Evolutionary conservation across 2,888 invertebrate genomes (phyloP).

Genomic region (Emmelina monodactyla): DNA sequence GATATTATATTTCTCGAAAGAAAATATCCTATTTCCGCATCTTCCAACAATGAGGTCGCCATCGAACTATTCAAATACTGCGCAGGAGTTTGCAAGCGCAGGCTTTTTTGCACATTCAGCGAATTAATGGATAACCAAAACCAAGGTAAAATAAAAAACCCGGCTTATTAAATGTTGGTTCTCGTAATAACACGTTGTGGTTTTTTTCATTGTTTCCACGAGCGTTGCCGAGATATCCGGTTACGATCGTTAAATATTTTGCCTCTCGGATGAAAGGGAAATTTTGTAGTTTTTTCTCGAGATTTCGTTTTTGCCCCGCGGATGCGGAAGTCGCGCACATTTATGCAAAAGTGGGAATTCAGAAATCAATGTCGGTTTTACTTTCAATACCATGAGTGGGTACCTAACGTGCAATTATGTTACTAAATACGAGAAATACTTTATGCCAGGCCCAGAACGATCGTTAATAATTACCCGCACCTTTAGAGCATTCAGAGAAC

Average conservation of each 20-base stretch:
- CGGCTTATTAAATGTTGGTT: constrained; percentile 65
- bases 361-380: constrained; percentile 56
- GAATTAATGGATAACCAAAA: constrained; percentile 66
- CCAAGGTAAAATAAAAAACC: constrained; percentile 54
- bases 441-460: no score
- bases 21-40: constrained; percentile 69
- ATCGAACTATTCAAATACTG: constrained; percentile 60
- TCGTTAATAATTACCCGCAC: no score
- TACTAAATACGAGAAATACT: no score
- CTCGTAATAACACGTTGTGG: constrained; percentile 64
- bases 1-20: constrained; percentile 65
- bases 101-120: constrained; percentile 46
- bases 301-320: constrained; percentile 53
- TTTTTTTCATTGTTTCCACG: constrained; percentile 62
- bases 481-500: no score
- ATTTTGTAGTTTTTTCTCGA: constrained; percentile 52
- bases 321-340: constrained; percentile 56
- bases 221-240: constrained; percentile 58
- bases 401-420: constrained; percentile 57
- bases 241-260: constrained; percentile 65
- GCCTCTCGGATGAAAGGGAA: constrained; percentile 62
- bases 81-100: constrained; percentile 44
- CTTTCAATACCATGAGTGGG: constrained; percentile 27
- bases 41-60: constrained; percentile 62
- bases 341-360: constrained; percentile 58